Base-by-base conservation (phyloP, 2,797 vertebrate species). In the Acanthurus tractus region DNA sequence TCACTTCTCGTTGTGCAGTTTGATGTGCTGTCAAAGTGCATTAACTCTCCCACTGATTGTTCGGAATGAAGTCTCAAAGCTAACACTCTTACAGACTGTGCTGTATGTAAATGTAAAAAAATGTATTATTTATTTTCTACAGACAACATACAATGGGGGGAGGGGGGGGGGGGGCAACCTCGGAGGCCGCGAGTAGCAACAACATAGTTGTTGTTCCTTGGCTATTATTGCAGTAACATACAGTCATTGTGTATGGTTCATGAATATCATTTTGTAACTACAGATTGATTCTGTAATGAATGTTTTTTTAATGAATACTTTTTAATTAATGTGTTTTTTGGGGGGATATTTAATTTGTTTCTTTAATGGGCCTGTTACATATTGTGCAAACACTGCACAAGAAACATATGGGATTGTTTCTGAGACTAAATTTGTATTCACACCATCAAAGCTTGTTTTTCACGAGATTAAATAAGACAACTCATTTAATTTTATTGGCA, bases 381-480 rank as follows among this genome's bases (percentile, higher is more conserved):
- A 25, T 53, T 40, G 13, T 6, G n/a, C 6, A 67, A 11, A 22
- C 45, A 42, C 64, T 61, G 14, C 34, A 59, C 10, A 68, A 38
- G 0, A 57, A 58, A 66, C 29, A 48, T 38, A 17, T 3, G 42
- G 49, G 44, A 48, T 65, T 59, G 58, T 22, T 66, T 59, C 55
- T 15, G 34, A 52, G 40, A 40, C 3, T 57, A 13, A 54, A 29
- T 49, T 54, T 25, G 20, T n/a, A 13, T 29, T 56, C 7, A 58
- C 18, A 45, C 14, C 13, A 72, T 63, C 22, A 71, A 42, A 61
- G 65, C 29, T 70, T 63, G 8, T 34, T 59, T 48, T 63, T 52
- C 10, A 36, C n/a, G 55, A 72, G 6, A 70, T 63, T 23, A 58
- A 46, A 44, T 38, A 34, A 77, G 23, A 53, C 2, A 2, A 48